Evolutionary conservation across 2,888 invertebrate genomes (phyloP), one percentile per base, ranked within the genome.

Genomic region (Mechanitis messenoides): DNA sequence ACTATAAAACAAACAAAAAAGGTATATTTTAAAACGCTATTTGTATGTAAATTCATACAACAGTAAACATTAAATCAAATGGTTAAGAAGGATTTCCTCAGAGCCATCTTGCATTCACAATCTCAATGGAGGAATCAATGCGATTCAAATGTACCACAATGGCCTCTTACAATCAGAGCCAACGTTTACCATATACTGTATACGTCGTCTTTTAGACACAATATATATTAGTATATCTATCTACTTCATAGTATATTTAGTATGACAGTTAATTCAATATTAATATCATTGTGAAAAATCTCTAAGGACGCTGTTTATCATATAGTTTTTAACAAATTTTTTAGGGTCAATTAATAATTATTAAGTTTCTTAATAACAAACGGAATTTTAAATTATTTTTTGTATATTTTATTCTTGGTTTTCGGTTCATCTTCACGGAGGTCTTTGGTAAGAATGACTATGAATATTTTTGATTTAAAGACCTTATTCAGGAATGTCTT

Each of bases 111-210:
- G 60, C 62, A 60, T 73, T 71, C 72, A 59, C 20, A 20, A 66
- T 62, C 57, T 65, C 67, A 74, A 76, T 75, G 71, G 75, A 76
- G 72, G 73, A 76, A 72, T 73, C 74, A 78, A 78, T 76, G 69
- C 71, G 59, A 72, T 70, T 72, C 69, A 60, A 64, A 71, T 68
- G 66, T 64, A 58, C 69, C 66, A 76, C 77, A 77, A 74, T 75
- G 62, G 71, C 59, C 70, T 66, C 42, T 31, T 42, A 42, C 28
- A 55, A 55, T 47, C 57, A 60, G 46, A 42, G 20, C 33, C 33
- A 33, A 12, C 35, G 56, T 33, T 20, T 56, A 47, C 35, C 28
- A 45, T 33, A 20, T 6, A 12, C n/a, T 33, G 1, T 56, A 42
- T 9, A 38, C 6, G 7, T 31, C 11, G n/a, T n/a, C n/a, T n/a